A percentile compares a stretch with the other conserved stretches of the same genome.
Evolutionary conservation across 2,797 vertebrate species (phyloP).

Genomic region (Schizopygopsis malacanthus): DNA sequence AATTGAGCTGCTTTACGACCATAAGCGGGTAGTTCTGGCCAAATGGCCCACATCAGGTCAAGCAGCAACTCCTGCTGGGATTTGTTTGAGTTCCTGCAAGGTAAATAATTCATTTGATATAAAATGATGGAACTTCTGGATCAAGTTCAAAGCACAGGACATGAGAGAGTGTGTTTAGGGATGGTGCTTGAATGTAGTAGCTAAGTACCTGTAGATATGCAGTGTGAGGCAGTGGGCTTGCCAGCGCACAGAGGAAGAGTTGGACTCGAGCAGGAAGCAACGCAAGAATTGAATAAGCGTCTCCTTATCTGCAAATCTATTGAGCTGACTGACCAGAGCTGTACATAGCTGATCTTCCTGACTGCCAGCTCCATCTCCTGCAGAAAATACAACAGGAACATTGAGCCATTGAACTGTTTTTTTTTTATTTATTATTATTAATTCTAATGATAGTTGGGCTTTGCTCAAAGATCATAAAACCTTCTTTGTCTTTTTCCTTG

Average conservation of each 20-base stretch:
- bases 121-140: not conserved
- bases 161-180: not conserved
- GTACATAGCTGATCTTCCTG: conserved; percentile 98
- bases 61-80: conserved; percentile 94
- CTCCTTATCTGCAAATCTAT: conserved; percentile 98
- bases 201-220: conserved; percentile 93
- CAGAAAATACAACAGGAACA: not conserved
- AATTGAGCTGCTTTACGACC: conserved; percentile 98
- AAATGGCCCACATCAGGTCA: conserved; percentile 98
- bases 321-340: conserved; percentile 95
- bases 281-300: conserved; percentile 97
- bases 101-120: not conserved
- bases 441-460: not conserved
- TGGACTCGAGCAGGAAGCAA: conserved; percentile 96
- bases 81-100: conserved; percentile 92
- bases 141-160: not conserved
- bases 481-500: conserved; percentile 97
- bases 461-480: conserved; percentile 55
- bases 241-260: conserved; percentile 96
- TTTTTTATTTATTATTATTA: not conserved
- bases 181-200: not conserved
- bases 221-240: conserved; percentile 96
- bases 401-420: not conserved
- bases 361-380: conserved; percentile 89
- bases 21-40: conserved; percentile 98